These are phyloP conservation scores for Pipistrellus nathusii DNA, from an alignment of 2,797 vertebrate species.

Conservation along the genomic window DNA sequence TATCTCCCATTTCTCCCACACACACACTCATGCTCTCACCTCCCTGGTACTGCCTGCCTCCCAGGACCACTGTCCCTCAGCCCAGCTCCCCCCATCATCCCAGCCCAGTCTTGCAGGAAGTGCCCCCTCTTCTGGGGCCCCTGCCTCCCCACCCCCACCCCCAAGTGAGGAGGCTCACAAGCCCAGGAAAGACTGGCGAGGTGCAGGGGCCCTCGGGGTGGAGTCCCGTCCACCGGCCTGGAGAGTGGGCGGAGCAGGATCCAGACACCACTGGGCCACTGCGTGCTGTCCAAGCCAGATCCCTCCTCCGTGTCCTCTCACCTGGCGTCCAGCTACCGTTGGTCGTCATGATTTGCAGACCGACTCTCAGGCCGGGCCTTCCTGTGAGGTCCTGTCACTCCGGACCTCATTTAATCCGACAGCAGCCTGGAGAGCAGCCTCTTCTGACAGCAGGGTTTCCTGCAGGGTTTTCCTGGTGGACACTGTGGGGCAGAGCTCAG, in stretches of 20 bases:
- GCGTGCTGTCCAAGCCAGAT: neutral
- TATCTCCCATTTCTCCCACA: too few relatives aligned
- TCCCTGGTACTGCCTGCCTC: neutral
- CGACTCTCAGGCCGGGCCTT: neutral
- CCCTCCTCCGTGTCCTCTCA: neutral
- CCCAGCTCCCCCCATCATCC: neutral
- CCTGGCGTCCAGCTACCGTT: neutral
- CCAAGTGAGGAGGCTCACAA: neutral
- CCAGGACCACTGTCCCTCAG: neutral
- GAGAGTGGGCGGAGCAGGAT: neutral
- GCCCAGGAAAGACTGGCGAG: neutral
- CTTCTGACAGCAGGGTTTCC: neutral
- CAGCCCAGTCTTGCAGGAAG: neutral
- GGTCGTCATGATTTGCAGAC: neutral
- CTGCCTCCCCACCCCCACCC: neutral
- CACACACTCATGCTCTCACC: too few relatives aligned
- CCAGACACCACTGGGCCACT: neutral
- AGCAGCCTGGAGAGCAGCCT: neutral
- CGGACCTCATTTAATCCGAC: neutral
- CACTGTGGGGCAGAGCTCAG: neutral
- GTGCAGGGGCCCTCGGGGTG: neutral
- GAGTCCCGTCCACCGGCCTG: neutral
- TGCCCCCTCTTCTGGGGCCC: neutral
- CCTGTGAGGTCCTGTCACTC: neutral
- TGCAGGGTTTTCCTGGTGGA: neutral